Base-by-base conservation (phyloP, 2,113 vertebrate species). In the Grammomys surdaster region DNA sequence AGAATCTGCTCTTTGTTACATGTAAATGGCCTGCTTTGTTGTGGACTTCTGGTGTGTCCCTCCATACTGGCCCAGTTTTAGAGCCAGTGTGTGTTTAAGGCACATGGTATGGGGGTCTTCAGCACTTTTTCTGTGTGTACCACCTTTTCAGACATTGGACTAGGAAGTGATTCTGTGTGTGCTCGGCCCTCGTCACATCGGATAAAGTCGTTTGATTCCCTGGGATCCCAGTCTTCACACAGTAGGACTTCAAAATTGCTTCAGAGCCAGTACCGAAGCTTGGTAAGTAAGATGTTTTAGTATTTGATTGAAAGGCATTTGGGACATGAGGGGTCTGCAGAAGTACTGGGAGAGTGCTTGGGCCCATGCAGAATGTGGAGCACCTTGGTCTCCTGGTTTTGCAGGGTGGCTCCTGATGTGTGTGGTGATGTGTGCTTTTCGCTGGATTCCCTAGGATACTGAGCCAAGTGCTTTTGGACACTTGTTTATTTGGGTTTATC, bases 241-340 rank as follows among this genome's bases (percentile, higher is more conserved):
- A 98, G 98, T 48, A 99, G 99, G 96, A 99, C 99, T 97, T 99
- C 99, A 97, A 99, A 99, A 98, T 98, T 99, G 97, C 98, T 99
- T 97, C 99, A 99, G 98, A 99, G 99, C 98, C 99, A 99, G 98
- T 99, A 99, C 98, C 99, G 99, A 97, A 99, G 99, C 98, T 98
- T 99, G 99, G 99, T 99, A 98, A 99, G 99, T 98, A 54, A 51
- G 75, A 7, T 40, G 22, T 24, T 43, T 56, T 60, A 40, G 51
- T 70, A 12, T 5, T 56, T 46, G 17, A 43, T 33, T 75, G 9
- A 5, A 5, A 5, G 54, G 0, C 1, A 2, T 72, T 31, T 20
- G 54, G 75, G 48, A 20, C 8, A 0, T 9, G 43, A 76, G 80
- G 80, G 60, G n/a, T 63, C 56, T 84, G 24, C 24, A 63, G 63